A percentile compares a stretch with the other conserved stretches of the same genome.
Evolutionary conservation across 2,113 vertebrate genomes (phyloP).

Genomic region (Bubo bubo): DNA sequence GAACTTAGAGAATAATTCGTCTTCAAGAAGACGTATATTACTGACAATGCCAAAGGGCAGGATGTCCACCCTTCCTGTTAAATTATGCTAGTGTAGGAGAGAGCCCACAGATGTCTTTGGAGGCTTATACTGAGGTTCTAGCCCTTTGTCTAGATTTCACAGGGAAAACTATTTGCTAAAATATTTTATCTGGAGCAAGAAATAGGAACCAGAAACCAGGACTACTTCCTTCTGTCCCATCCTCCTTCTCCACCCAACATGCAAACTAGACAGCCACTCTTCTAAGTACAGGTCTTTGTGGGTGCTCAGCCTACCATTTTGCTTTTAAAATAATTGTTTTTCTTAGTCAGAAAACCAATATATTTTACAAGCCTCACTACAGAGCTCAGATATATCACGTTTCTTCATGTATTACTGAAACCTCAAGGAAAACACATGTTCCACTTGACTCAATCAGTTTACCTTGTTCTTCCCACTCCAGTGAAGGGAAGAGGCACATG

Average conservation of each 20-base stretch:
- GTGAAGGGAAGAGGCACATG: neutral
- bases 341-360: neutral
- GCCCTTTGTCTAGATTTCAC: neutral
- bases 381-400: neutral
- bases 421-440: neutral
- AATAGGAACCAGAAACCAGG: neutral
- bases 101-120: neutral
- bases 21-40: neutral
- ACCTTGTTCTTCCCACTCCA: neutral
- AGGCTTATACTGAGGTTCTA: neutral
- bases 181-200: neutral
- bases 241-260: neutral
- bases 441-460: neutral
- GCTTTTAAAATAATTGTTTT: neutral
- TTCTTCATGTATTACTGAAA: neutral
- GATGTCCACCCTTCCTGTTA: neutral
- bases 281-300: neutral
- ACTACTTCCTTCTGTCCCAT: neutral
- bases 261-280: neutral
- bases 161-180: neutral
- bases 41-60: neutral
- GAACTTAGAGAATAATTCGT: neutral
- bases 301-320: neutral
- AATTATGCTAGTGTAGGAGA: neutral
- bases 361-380: neutral